Percentiles rank a stretch among this genome's conserved stretches.
Conservation (phyloP, 2,888 invertebrate species). For the Apodemia zela region DNA sequence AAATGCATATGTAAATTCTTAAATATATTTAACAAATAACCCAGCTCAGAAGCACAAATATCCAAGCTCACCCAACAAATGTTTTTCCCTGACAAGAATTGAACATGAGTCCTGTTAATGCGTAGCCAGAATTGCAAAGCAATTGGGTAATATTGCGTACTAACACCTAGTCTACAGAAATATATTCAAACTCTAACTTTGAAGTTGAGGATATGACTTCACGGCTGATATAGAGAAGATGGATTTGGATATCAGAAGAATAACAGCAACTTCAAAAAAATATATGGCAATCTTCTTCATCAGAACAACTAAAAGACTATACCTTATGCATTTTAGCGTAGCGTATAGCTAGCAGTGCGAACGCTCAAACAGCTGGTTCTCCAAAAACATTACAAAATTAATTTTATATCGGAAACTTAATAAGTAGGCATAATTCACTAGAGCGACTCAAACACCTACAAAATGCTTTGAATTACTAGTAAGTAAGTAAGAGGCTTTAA, state of each 20-base stretch:
- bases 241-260: not conserved
- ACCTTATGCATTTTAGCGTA: not conserved
- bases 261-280: not conserved
- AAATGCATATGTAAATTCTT: no score
- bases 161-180: not conserved
- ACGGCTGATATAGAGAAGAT: not conserved
- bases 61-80: no score
- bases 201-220: not conserved
- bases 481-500: not conserved
- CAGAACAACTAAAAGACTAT: no score
- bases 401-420: not conserved
- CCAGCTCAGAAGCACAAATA: no score
- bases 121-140: no score
- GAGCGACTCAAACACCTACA: conserved; percentile 5
- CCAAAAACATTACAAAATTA: not conserved
- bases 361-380: conserved; percentile 2
- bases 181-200: not conserved
- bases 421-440: conserved; percentile 3
- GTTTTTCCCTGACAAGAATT: no score
- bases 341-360: not conserved
- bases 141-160: no score
- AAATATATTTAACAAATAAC: no score
- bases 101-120: no score
- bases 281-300: not conserved
- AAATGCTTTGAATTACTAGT: not conserved